Conservation (phyloP, 2,113 vertebrate genomes). For the Nyctereutes procyonoides region DNA sequence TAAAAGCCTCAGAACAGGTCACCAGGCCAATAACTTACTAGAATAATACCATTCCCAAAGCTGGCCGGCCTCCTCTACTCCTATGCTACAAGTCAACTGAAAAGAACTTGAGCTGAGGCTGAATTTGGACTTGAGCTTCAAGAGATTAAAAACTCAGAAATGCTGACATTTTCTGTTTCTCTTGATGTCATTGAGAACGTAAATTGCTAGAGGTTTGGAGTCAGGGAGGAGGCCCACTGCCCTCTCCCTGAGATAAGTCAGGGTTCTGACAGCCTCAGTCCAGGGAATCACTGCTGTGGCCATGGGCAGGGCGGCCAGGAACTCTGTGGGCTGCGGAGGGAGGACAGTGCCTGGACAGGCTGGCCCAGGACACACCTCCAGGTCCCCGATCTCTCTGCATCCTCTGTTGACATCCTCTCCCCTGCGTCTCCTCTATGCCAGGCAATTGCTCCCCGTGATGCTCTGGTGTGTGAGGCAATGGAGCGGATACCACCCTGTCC, state of each 20-base stretch:
- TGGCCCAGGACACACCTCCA: neutral
- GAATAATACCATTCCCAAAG: neutral
- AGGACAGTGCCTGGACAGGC: neutral
- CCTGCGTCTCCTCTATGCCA: neutral
- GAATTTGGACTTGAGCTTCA: neutral
- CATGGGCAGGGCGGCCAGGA: no score
- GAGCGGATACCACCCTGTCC: neutral
- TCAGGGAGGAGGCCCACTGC: neutral
- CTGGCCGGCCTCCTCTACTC: neutral
- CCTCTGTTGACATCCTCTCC: neutral
- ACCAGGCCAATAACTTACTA: neutral
- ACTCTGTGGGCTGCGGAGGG: neutral
- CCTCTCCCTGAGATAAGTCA: neutral
- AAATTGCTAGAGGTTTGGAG: neutral
- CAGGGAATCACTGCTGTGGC: fast-evolving
- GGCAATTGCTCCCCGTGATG: neutral
- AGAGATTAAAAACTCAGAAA: neutral
- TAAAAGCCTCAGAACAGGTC: neutral
- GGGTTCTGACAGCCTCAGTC: neutral
- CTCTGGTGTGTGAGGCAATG: neutral
- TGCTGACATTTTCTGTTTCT: neutral
- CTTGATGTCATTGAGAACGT: neutral
- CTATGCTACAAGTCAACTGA: neutral
- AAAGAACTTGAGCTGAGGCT: neutral
- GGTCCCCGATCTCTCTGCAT: neutral